Evolutionary conservation across 2,113 vertebrate genomes (phyloP).

Genomic region (Speoplatyrhinus poulsoni): DNA sequence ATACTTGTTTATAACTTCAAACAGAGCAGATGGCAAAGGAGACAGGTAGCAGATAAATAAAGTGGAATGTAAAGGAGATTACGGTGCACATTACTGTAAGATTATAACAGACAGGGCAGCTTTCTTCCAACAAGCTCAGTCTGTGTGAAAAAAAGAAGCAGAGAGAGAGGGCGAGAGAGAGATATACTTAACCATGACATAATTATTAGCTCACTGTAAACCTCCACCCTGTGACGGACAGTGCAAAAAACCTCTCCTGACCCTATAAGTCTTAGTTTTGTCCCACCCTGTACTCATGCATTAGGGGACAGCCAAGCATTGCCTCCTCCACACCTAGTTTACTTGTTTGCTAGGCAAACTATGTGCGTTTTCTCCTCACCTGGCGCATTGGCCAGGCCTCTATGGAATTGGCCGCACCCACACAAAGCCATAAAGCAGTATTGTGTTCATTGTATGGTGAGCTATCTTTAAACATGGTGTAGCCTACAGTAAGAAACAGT

Average conservation of each 20-base stretch:
- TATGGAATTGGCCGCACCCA: no score
- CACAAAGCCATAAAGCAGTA: no score
- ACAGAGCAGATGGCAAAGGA: no score
- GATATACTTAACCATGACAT: not conserved
- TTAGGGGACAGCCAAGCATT: not conserved
- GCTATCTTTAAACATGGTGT: no score
- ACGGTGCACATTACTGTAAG: no score
- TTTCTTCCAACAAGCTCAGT: not conserved
- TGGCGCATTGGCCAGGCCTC: no score
- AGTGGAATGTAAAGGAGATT: no score
- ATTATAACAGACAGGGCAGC: not conserved
- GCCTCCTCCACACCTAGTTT: constrained; percentile 2
- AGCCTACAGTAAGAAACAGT: no score
- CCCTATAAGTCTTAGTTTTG: constrained; percentile 51
- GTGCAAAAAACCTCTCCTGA: constrained; percentile 43
- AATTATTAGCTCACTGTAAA: constrained; percentile 58
- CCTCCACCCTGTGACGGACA: constrained; percentile 63
- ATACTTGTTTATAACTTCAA: no score
- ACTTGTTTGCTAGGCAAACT: not conserved
- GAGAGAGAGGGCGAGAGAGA: constrained; percentile 3
- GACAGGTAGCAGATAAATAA: no score
- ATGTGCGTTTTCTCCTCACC: no score
- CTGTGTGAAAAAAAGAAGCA: not conserved
- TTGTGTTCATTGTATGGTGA: no score
- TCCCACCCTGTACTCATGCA: constrained; percentile 20